Conservation (phyloP, 2,113 vertebrate genomes). For the Crotalus horridus region DNA sequence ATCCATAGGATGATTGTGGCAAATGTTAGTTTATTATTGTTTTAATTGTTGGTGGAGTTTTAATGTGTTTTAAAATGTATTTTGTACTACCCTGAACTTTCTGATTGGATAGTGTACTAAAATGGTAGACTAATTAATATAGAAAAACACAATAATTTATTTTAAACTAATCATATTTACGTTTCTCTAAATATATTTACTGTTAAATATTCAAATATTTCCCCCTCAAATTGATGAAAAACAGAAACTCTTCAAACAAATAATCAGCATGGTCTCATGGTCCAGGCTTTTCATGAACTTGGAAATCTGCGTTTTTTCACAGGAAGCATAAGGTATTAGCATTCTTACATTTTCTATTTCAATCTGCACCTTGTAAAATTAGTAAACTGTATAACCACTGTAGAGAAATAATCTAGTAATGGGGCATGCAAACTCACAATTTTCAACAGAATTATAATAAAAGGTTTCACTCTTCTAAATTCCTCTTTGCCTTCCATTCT, state of each 20-base stretch:
- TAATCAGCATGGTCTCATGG: constrained; percentile 75
- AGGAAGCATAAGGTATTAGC: constrained; percentile 79
- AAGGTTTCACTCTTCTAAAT: background rate
- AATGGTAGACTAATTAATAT: background rate
- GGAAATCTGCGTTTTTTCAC: constrained; percentile 85
- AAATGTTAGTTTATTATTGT: background rate
- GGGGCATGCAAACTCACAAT: background rate
- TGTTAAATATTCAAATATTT: background rate
- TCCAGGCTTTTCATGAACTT: constrained; percentile 84
- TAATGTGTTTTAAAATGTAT: background rate
- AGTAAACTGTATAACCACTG: background rate
- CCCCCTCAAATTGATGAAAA: constrained; percentile 52
- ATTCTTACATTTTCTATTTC: background rate
- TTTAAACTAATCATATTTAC: background rate
- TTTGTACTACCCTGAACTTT: background rate
- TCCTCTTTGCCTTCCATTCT: background rate
- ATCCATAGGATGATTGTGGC: background rate
- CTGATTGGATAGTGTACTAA: background rate
- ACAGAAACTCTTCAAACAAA: constrained; percentile 81
- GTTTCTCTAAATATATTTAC: background rate
- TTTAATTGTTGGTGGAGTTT: background rate
- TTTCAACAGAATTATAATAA: background rate
- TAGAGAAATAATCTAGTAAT: background rate
- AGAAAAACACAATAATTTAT: background rate
- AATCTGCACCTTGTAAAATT: background rate